Percentiles rank a stretch among this genome's conserved stretches.
phyloP scores from a whole-genome alignment of 2,797 vertebrate genomes.

The Rhinichthys osculus region DNA sequence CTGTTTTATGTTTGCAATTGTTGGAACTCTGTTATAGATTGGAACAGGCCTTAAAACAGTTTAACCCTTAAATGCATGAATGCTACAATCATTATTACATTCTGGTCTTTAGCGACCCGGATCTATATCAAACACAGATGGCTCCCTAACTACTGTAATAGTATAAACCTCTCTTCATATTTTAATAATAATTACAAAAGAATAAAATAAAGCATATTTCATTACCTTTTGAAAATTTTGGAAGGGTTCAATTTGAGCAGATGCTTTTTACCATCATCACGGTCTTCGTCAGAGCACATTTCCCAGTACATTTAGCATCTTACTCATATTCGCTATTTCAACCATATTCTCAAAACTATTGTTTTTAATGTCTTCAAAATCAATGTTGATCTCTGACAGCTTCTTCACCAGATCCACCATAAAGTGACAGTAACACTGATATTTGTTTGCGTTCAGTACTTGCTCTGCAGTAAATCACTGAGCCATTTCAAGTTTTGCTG shows the following conservation, averaged over 20 bases:
- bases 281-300: neutral
- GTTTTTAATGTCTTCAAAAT: neutral
- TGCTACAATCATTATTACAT: neutral
- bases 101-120: neutral
- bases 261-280: neutral
- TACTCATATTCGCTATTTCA: neutral
- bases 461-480: neutral
- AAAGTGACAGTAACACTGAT: neutral
- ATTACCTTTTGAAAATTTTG: neutral
- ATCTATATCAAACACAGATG: neutral
- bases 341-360: neutral
- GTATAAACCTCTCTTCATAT: neutral
- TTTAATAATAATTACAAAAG: neutral
- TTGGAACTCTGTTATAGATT: neutral
- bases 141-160: neutral
- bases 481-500: neutral
- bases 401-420: neutral
- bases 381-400: neutral
- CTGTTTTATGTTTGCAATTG: constrained; percentile 1
- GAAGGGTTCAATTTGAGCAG: neutral
- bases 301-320: neutral
- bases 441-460: neutral
- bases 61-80: neutral
- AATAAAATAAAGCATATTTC: neutral
- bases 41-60: too few species aligned